Evolutionary conservation across 2,888 invertebrate species (phyloP).

Genomic region (Megamerina dolium): DNA sequence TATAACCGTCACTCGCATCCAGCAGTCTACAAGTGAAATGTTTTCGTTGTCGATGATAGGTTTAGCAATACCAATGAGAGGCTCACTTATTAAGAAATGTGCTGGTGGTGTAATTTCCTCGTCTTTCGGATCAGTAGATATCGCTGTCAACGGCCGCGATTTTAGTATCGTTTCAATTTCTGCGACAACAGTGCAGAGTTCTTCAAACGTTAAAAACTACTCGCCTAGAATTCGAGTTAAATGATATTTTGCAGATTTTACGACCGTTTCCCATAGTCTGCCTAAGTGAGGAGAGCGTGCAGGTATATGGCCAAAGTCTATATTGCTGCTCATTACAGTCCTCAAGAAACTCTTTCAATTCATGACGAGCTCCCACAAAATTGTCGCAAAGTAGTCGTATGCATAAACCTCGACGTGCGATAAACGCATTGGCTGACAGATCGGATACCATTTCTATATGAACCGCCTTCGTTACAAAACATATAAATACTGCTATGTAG

Average conservation of each 20-base stretch:
- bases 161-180: no score
- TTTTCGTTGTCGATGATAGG: conserved; percentile 9
- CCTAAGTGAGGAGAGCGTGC: no score
- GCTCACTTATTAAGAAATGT: conserved; percentile 13
- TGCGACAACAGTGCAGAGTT: neutral
- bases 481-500: conserved; percentile 1
- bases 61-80: conserved; percentile 8
- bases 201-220: conserved; percentile 4
- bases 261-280: no score
- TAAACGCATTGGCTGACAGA: neutral
- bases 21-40: neutral
- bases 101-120: no score
- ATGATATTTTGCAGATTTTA: conserved; percentile 11
- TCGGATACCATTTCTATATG: neutral
- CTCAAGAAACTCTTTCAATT: conserved; percentile 4
- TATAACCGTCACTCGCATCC: conserved; percentile 6
- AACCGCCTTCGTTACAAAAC: conserved; percentile 3
- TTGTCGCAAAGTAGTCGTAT: neutral
- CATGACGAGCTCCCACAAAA: conserved; percentile 2
- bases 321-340: conserved; percentile 1
- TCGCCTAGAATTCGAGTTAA: conserved; percentile 5
- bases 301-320: no score
- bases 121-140: conserved; percentile 10
- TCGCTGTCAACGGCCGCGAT: conserved; percentile 1
- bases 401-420: conserved; percentile 2